A percentile compares a stretch with the other conserved stretches of the same genome.
Evolutionary conservation across 1,140 invertebrate species (phyloP).

Genomic region (Neodiprion lecontei): DNA sequence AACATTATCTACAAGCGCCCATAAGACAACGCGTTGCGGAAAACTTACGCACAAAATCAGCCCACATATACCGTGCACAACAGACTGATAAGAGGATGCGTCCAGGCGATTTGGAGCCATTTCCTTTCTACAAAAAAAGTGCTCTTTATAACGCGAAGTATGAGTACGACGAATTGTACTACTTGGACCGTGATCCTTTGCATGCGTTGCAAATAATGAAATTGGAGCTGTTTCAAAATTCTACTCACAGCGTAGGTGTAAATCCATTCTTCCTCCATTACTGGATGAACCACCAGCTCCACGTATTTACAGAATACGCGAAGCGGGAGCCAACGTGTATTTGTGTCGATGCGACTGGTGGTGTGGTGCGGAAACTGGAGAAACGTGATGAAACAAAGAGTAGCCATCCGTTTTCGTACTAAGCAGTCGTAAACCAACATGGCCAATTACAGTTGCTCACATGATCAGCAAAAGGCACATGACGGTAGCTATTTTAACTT

Average conservation of each 20-base stretch:
- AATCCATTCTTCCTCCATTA: constrained; percentile 27
- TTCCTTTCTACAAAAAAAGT: constrained; percentile 16
- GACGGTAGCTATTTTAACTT: constrained; percentile 27
- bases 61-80: constrained; percentile 20
- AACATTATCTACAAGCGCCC: constrained; percentile 22
- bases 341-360: constrained; percentile 25
- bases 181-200: constrained; percentile 23
- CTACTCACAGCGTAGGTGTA: constrained; percentile 22
- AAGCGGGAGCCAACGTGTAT: constrained; percentile 21
- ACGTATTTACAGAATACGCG: constrained; percentile 24
- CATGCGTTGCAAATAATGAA: constrained; percentile 21
- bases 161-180: constrained; percentile 11
- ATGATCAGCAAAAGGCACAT: constrained; percentile 35
- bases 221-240: constrained; percentile 11
- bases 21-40: constrained; percentile 1
- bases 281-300: constrained; percentile 18
- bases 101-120: constrained; percentile 29
- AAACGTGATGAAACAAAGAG: constrained; percentile 12
- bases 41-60: constrained; percentile 18
- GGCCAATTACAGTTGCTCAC: constrained; percentile 28
- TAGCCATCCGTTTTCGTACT: constrained; percentile 33
- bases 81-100: constrained; percentile 27
- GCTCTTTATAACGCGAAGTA: constrained; percentile 23
- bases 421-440: constrained; percentile 18
- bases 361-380: constrained; percentile 21